Percentiles rank a stretch among this genome's conserved stretches.
phyloP scores from a whole-genome alignment of 1,140 invertebrate species.

The Phymastichus coffea region DNA sequence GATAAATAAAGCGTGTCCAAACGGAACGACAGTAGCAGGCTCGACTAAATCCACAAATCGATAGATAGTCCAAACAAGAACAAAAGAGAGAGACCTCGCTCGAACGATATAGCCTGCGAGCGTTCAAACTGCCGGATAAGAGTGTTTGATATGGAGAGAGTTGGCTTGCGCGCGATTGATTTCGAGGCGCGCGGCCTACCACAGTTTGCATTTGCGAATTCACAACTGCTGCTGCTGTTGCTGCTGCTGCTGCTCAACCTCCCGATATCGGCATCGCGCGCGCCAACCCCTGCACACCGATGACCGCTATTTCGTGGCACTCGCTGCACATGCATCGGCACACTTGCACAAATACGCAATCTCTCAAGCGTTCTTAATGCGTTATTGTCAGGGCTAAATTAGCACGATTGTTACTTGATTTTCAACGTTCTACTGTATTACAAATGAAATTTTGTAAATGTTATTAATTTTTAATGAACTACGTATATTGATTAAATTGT shows the following conservation, averaged over 20 bases:
- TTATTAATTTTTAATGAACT: no score
- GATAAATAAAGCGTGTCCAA: no score
- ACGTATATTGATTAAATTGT: no score
- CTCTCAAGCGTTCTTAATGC: neutral
- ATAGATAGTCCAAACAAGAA: neutral
- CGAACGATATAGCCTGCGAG: no score
- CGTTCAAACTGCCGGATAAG: no score
- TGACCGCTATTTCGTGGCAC: neutral
- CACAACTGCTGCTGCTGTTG: neutral
- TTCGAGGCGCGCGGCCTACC: neutral
- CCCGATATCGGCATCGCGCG: neutral
- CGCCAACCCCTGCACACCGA: neutral
- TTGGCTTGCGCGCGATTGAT: slow-evolving; percentile 10
- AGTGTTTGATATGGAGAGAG: neutral
- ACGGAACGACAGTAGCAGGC: no score
- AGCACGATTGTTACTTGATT: neutral
- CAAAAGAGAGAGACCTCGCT: neutral
- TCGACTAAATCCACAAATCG: no score
- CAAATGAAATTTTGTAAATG: no score
- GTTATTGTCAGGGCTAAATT: neutral
- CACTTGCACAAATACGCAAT: neutral
- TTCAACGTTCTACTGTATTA: no score
- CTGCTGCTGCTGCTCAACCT: neutral
- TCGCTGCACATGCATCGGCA: neutral
- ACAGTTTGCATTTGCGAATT: slow-evolving; percentile 14